These are phyloP conservation scores for Pachycephus smyrnensis DNA, from an alignment of 2,888 invertebrate genomes.

Conservation along the genomic window DNA sequence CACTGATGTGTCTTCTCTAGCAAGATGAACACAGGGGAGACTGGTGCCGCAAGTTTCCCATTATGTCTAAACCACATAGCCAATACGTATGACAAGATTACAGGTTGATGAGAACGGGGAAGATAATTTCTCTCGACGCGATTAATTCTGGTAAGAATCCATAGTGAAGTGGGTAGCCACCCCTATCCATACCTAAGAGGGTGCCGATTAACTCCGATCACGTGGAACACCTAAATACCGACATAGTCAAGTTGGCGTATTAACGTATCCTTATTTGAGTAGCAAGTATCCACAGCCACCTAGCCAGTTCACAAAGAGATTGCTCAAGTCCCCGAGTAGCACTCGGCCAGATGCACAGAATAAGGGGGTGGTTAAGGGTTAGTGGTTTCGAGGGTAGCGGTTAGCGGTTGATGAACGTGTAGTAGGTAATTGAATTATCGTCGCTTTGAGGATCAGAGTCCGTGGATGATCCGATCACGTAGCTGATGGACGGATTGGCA, in stretches of 20 bases:
- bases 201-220: background rate
- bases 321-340: constrained; percentile 3
- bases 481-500: constrained; percentile 62
- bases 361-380: constrained; percentile 39
- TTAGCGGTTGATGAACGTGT: constrained; percentile 62
- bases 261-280: background rate
- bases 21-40: background rate
- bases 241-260: background rate
- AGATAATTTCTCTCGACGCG: constrained; percentile 20
- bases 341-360: constrained; percentile 8
- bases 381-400: constrained; percentile 46
- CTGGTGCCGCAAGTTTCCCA: background rate
- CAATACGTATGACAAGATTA: constrained; percentile 15
- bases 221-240: background rate
- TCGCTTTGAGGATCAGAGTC: constrained; percentile 66
- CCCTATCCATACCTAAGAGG: background rate
- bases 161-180: background rate
- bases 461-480: constrained; percentile 66
- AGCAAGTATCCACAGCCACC: background rate
- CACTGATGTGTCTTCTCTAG: constrained; percentile 13
- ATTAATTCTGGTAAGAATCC: constrained; percentile 18
- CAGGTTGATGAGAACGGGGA: constrained; percentile 15
- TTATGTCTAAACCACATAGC: background rate
- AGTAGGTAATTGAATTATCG: constrained; percentile 65
- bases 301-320: background rate